Percentiles rank a stretch among this genome's conserved stretches.
Evolutionary conservation across 2,797 vertebrate genomes (phyloP).

Genomic region (Chelmon rostratus): DNA sequence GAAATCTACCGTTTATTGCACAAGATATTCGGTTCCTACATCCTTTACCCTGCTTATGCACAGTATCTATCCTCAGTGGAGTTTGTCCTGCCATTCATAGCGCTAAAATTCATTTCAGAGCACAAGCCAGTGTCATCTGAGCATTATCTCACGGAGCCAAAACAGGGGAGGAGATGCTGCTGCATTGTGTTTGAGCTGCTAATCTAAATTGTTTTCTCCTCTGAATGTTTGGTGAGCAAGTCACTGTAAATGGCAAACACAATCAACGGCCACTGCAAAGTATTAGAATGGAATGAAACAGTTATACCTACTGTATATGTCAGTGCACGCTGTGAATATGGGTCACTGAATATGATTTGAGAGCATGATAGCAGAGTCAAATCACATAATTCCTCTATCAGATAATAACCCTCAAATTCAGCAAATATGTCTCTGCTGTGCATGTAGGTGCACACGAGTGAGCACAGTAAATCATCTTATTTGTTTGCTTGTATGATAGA

Average conservation of each 20-base stretch:
- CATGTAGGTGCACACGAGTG: constrained; percentile 37
- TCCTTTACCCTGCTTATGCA: constrained; percentile 21
- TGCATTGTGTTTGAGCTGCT: constrained; percentile 49
- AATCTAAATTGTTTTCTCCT: constrained; percentile 47
- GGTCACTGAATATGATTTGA: constrained; percentile 7
- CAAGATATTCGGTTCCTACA: constrained; percentile 19
- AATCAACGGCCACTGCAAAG: background rate
- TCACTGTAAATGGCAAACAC: constrained; percentile 34
- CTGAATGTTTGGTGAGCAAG: constrained; percentile 29
- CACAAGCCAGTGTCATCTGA: constrained; percentile 36
- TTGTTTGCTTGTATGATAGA: constrained; percentile 33
- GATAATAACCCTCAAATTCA: constrained; percentile 28
- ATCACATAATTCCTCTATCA: constrained; percentile 36
- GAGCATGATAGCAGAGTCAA: constrained; percentile 16
- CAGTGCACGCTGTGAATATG: constrained; percentile 3
- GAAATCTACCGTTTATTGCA: constrained; percentile 20
- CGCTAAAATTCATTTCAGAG: constrained; percentile 43
- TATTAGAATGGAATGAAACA: background rate
- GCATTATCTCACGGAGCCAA: constrained; percentile 44
- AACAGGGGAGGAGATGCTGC: constrained; percentile 26
- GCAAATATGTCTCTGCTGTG: constrained; percentile 24
- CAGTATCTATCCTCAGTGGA: constrained; percentile 25
- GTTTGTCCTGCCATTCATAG: constrained; percentile 23
- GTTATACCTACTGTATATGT: background rate
- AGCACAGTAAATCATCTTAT: constrained; percentile 42